phyloP scores from a whole-genome alignment of 2,888 invertebrate species.

The Himalopsyche japonica region DNA sequence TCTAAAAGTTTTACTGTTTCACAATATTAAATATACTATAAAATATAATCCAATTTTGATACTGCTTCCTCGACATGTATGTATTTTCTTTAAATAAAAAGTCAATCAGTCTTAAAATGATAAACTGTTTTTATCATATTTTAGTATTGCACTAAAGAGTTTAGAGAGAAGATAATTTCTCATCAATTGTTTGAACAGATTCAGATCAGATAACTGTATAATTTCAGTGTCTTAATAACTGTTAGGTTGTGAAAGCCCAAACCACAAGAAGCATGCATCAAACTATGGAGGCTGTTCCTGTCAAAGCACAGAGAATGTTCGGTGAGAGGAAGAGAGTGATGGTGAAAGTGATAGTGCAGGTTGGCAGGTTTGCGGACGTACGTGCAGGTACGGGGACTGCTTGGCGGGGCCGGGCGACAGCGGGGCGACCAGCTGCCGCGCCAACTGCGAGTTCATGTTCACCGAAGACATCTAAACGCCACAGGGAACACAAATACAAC shows the following conservation, averaged over 20 bases:
- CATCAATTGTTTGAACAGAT: too few species aligned
- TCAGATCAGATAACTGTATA: too few species aligned
- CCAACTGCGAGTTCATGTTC: slow-evolving; percentile 63
- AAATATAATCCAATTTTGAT: too few species aligned
- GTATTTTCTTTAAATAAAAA: too few species aligned
- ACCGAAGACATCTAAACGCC: slow-evolving; percentile 45
- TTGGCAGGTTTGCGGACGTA: slow-evolving; percentile 39
- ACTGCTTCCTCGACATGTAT: too few species aligned
- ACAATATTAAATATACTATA: too few species aligned
- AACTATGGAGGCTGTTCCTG: not conserved
- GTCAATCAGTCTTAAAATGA: too few species aligned
- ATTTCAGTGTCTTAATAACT: not conserved
- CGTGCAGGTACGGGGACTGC: slow-evolving; percentile 52
- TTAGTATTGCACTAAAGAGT: too few species aligned
- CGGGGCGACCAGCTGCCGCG: slow-evolving; percentile 64
- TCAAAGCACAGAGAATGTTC: not conserved
- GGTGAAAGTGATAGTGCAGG: not conserved
- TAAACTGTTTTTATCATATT: too few species aligned
- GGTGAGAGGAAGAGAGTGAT: not conserved
- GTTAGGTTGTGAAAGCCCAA: not conserved
- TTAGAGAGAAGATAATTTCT: too few species aligned
- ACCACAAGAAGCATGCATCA: not conserved
- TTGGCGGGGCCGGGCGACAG: slow-evolving; percentile 53
- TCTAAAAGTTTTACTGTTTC: too few species aligned
- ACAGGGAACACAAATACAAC: slow-evolving; percentile 10